Conservation (phyloP, 2,113 vertebrate genomes). For the Zosterops lateralis region DNA sequence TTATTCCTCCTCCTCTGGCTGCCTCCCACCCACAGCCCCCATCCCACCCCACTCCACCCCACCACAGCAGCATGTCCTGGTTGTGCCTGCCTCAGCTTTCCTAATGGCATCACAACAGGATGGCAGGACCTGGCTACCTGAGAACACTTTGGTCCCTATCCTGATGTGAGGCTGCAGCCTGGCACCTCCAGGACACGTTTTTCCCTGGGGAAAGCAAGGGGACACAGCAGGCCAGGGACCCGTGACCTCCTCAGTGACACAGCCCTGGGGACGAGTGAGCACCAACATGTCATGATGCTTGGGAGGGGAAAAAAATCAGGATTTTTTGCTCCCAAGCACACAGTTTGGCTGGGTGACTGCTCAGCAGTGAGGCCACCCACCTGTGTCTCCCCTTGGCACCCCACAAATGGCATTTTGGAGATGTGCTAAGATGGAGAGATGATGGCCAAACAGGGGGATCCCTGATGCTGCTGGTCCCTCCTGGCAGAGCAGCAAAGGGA, state of each 20-base stretch:
- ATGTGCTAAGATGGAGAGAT: background rate
- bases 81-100: background rate
- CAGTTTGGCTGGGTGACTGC: background rate
- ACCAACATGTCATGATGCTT: background rate
- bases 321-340: background rate
- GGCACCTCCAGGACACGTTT: background rate
- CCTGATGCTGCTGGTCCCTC: background rate
- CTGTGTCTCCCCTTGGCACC: background rate
- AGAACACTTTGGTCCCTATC: background rate
- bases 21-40: background rate
- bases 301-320: background rate
- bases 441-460: rapidly evolving
- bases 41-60: background rate
- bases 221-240: rapidly evolving
- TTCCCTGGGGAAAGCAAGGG: background rate
- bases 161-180: background rate
- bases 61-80: rapidly evolving
- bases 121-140: rapidly evolving
- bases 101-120: rapidly evolving
- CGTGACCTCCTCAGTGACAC: background rate
- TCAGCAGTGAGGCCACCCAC: background rate
- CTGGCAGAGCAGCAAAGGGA: background rate
- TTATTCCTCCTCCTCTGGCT: background rate
- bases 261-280: rapidly evolving
- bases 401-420: background rate